Base-by-base conservation (phyloP, 2,113 vertebrate species). In the Brachyhypopomus occidentalis region DNA sequence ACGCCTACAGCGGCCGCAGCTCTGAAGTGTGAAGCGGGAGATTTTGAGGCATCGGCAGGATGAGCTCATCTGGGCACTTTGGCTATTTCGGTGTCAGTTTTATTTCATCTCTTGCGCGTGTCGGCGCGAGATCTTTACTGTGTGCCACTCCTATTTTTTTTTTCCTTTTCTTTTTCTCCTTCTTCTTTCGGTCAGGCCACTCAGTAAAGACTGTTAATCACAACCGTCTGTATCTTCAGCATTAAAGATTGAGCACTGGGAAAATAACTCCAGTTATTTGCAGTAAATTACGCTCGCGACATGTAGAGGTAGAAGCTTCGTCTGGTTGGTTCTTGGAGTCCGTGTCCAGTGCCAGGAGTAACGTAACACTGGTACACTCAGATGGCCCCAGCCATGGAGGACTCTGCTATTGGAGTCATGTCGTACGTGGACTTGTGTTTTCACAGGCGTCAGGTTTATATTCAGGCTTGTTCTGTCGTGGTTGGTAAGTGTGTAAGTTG, bases 401-500 rank as follows among this genome's bases (percentile, higher is more conserved):
- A 25, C 71, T 77, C 71, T 77, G 60, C 77, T 82, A 85, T 86
- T 81, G 71, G 56, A 60, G 80, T 72, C 60, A 58, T 83, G 63
- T 67, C 74, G 48, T 69, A 27, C 62, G 36, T 30, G 36, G 30
- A 48, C 7, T 62, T 80, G 16, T 23, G 19, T 70, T 87, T 83
- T 73, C 72, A 63, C 60, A 60, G 62, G 34, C 55, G 64, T 79
- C 73, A 81, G 77, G 91, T 89, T 90, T 64, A 85, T 84, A 81
- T 87, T 89, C 84, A 70, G 87, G 88, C 87, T 91, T 90, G 89
- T 91, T 90, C 88, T 91, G 88, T 86, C 93, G 92, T 91, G 93
- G 93, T 93, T 92, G 88, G 85, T 84, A 84, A 92, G 91, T 88
- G 90, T 93, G 92, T n/a, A n/a, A n/a, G n/a, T 91, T 93, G 91